These are phyloP conservation scores for Gryllus longicercus DNA, from an alignment of 2,888 invertebrate species.

Conservation along the genomic window DNA sequence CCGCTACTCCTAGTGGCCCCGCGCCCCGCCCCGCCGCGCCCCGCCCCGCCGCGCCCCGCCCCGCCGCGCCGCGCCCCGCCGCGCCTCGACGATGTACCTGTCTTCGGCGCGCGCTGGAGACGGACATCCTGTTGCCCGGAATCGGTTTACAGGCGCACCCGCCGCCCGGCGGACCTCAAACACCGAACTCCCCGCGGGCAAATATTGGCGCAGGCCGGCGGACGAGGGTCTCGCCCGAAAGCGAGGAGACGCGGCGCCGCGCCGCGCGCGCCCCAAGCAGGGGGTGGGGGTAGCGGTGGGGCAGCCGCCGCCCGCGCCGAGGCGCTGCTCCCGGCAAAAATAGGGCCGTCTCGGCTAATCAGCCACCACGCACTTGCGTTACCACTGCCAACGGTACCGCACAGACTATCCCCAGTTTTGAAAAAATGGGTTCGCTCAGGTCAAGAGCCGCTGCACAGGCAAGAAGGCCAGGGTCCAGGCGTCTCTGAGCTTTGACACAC, in stretches of 20 bases:
- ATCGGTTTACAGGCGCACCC: not conserved
- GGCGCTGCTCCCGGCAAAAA: too few species aligned
- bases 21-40: not conserved
- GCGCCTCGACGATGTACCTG: not conserved
- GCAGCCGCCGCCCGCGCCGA: not conserved
- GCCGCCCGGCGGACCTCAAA: not conserved
- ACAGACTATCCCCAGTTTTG: too few species aligned
- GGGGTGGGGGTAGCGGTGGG: not conserved
- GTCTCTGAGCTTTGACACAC: too few species aligned
- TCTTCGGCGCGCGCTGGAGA: not conserved
- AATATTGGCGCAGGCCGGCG: not conserved
- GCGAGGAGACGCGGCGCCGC: not conserved
- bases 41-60: not conserved
- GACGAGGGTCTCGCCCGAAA: too few species aligned
- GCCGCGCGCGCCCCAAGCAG: not conserved
- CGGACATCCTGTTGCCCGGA: not conserved
- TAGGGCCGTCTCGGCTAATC: too few species aligned
- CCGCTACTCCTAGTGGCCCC: not conserved
- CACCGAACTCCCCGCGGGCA: constrained; percentile 17
- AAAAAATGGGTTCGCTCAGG: too few species aligned
- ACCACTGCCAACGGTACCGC: too few species aligned
- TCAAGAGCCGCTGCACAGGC: too few species aligned
- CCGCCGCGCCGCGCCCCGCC: not conserved
- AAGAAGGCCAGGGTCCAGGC: too few species aligned
- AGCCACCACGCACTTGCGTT: too few species aligned